Conservation (phyloP, 2,888 invertebrate genomes). For the Disparrhopalites patrizii region DNA sequence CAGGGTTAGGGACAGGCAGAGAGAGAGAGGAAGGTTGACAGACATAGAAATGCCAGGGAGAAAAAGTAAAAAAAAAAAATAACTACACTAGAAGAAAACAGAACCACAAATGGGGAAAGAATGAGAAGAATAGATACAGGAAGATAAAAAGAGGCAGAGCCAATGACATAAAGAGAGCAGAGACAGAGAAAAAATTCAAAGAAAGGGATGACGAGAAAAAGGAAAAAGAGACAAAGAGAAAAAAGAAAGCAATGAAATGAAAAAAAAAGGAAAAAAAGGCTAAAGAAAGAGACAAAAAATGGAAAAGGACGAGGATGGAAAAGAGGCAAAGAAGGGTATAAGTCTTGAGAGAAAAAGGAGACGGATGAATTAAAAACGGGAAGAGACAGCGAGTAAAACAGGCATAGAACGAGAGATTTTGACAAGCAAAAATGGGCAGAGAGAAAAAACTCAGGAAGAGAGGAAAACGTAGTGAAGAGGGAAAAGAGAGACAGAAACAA, state of each 20-base stretch:
- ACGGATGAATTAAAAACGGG: no score
- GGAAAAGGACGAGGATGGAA: neutral
- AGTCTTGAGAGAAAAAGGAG: no score
- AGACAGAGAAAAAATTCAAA: neutral
- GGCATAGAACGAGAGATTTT: no score
- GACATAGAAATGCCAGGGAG: no score
- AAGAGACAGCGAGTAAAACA: no score
- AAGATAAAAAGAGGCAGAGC: no score
- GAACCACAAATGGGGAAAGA: neutral
- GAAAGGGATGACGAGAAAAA: neutral
- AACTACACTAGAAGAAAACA: no score
- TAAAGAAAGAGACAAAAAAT: neutral
- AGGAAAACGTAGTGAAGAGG: no score
- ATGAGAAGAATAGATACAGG: no score
- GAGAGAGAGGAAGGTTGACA: neutral
- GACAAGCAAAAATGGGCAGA: no score
- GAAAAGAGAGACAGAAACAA: neutral
- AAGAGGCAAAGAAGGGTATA: neutral
- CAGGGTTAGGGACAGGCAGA: neutral
- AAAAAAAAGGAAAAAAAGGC: neutral
- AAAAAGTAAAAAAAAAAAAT: no score
- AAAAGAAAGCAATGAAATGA: neutral
- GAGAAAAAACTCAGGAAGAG: no score
- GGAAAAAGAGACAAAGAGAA: neutral
- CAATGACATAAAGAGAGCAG: neutral